Evolutionary conservation across 2,797 vertebrate genomes (phyloP), one percentile per base, ranked within the genome.

Genomic region (Cryptoblepharus egeriae): DNA sequence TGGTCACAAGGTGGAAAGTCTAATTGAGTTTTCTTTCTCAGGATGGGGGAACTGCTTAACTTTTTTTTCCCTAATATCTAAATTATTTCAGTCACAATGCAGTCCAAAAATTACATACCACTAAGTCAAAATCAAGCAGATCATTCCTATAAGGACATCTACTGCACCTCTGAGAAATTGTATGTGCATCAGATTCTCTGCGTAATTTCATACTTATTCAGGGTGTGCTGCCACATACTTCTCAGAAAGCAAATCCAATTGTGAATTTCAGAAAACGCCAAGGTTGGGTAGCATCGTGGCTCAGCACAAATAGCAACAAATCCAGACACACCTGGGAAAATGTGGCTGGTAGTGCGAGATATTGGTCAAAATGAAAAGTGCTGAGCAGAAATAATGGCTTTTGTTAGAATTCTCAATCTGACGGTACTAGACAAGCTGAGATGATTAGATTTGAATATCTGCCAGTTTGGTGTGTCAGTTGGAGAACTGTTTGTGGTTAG

Each of bases 181-280:
- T 92, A 93, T 94, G 82, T 91, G 3, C 85, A 88, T 92, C 85
- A 92, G 83, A 93, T 87, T 85, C 82, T 82, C 82, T 82, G 90
- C 90, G 85, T 63, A 52, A 84, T 87, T 88, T 87, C 69, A 77
- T 88, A 89, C 82, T 94, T 91, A 82, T 1, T 86, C 32, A 49
- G 70, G 73, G 15, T 86, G 87, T 69, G 52, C 81, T 52, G 72
- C 81, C 68, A 75, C 78, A 68, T 35, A 75, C 28, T 26, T 32
- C 84, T 90, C 79, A 90, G 67, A 82, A 91, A 92, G 78, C 83
- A 86, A 85, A 90, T 69, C 79, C 79, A 77, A 88, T 84, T 57
- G 2, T 87, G 70, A 90, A 85, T 74, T 68, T 88, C 64, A 7
- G 55, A 79, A 90, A 83, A 69, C 88, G 80, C 79, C 86, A 88